Conservation (phyloP, 2,888 invertebrate species). For the Fragum sueziense region DNA sequence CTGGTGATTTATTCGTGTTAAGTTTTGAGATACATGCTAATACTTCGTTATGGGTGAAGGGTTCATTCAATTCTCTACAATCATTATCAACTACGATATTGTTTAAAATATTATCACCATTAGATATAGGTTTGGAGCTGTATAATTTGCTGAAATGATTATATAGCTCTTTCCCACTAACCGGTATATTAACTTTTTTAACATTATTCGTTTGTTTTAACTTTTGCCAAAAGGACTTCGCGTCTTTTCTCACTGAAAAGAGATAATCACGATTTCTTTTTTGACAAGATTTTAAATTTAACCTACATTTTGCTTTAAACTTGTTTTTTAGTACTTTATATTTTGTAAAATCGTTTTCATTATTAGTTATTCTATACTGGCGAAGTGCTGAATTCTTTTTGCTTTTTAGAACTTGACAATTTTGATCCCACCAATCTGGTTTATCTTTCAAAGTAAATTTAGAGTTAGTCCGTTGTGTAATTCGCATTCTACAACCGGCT, state of each 20-base stretch:
- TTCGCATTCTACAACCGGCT: neutral
- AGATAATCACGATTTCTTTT: neutral
- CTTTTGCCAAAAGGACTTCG: neutral
- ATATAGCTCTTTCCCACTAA: neutral
- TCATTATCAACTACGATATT: neutral
- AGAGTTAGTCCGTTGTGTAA: neutral
- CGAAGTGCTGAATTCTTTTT: neutral
- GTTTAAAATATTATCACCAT: neutral
- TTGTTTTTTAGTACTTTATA: neutral
- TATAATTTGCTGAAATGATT: neutral
- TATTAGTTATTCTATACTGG: neutral
- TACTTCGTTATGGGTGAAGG: neutral
- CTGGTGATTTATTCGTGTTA: neutral
- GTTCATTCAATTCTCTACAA: neutral
- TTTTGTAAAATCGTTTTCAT: neutral
- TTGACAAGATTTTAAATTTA: neutral
- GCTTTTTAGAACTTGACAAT: neutral
- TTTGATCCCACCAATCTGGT: neutral
- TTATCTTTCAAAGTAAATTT: neutral
- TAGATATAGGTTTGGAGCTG: neutral
- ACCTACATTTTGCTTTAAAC: neutral
- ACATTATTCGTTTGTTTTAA: neutral
- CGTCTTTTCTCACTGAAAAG: neutral
- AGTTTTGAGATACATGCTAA: neutral
- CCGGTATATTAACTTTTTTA: neutral